A percentile compares a stretch with the other conserved stretches of the same genome.
phyloP scores from a whole-genome alignment of 1,140 invertebrate species.

The Paracyclopina nana region DNA sequence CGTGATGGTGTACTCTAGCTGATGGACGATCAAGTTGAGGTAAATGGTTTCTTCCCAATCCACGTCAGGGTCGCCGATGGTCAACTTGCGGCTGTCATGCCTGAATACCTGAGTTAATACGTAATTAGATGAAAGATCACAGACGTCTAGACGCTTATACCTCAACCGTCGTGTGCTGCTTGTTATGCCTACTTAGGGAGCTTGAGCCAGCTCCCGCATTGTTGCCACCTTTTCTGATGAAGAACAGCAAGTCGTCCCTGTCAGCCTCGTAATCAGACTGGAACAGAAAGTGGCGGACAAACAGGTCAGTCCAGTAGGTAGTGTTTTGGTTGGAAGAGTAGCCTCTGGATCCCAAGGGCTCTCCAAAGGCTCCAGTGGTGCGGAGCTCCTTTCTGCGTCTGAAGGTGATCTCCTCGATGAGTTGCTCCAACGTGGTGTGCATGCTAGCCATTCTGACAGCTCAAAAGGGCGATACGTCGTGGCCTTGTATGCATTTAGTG shows the following conservation, averaged over 20 bases:
- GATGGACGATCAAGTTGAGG: slow-evolving; percentile 92
- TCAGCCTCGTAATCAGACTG: slow-evolving; percentile 62
- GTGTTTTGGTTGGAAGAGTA: slow-evolving; percentile 75
- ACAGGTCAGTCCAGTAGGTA: slow-evolving; percentile 88
- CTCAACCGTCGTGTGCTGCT: too few relatives aligned
- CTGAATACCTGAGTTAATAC: slow-evolving; percentile 54
- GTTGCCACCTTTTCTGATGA: slow-evolving; percentile 81
- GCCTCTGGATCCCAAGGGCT: slow-evolving; percentile 26
- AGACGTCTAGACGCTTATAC: too few relatives aligned
- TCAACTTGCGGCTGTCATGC: slow-evolving; percentile 85
- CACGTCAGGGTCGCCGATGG: slow-evolving; percentile 78
- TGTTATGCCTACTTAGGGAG: too few relatives aligned
- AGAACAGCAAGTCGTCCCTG: slow-evolving; percentile 85
- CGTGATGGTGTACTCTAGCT: slow-evolving; percentile 92
- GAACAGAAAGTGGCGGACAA: slow-evolving; percentile 80
- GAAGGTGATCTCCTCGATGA: slow-evolving; percentile 72
- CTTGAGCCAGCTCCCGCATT: too few relatives aligned
- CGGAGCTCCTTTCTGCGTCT: slow-evolving; percentile 71
- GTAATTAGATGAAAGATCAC: too few relatives aligned
- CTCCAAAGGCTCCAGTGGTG: slow-evolving; percentile 57
- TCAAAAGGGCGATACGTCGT: not conserved
- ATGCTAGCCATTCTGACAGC: not conserved
- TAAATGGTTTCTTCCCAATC: slow-evolving; percentile 99
- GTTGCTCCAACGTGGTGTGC: slow-evolving; percentile 54
- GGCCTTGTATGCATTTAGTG: slow-evolving; percentile 28